Evolutionary conservation across 1,140 invertebrate genomes (phyloP).

Genomic region (Drosophila repletoides): DNA sequence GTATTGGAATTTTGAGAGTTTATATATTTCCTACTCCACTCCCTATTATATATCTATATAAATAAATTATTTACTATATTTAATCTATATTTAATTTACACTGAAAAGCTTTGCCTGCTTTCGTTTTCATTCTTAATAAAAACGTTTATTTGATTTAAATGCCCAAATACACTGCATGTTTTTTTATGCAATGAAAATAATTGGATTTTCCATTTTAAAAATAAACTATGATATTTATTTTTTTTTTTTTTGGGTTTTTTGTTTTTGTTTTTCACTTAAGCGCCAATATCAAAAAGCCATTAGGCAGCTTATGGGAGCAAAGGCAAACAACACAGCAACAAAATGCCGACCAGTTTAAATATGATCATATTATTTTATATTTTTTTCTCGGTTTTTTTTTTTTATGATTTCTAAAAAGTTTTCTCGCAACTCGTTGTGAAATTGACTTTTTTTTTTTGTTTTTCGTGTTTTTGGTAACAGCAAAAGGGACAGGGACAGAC

Average conservation of each 20-base stretch:
- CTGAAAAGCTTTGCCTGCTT: no score
- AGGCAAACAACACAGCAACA: slow-evolving; percentile 33
- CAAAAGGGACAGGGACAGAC: slow-evolving; percentile 1
- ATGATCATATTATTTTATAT: slow-evolving; percentile 35
- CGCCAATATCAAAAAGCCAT: slow-evolving; percentile 68
- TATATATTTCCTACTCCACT: no score
- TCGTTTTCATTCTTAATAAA: no score
- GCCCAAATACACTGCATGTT: no score
- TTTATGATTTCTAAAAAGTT: slow-evolving; percentile 36
- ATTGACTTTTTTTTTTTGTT: no score
- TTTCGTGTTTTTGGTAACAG: no score
- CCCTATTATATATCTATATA: no score
- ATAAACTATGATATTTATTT: neutral
- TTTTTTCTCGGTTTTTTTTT: slow-evolving; percentile 25
- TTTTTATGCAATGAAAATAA: neutral
- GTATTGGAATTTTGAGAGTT: no score
- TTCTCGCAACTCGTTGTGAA: slow-evolving; percentile 27
- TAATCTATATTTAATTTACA: no score
- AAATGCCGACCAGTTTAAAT: slow-evolving; percentile 43
- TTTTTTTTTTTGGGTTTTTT: slow-evolving; percentile 4
- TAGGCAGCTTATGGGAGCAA: slow-evolving; percentile 32
- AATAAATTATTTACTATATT: no score
- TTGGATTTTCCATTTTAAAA: neutral
- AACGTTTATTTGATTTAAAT: no score
- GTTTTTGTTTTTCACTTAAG: neutral